Conservation (phyloP, 1,140 invertebrate species). For the Heliconius congener region DNA sequence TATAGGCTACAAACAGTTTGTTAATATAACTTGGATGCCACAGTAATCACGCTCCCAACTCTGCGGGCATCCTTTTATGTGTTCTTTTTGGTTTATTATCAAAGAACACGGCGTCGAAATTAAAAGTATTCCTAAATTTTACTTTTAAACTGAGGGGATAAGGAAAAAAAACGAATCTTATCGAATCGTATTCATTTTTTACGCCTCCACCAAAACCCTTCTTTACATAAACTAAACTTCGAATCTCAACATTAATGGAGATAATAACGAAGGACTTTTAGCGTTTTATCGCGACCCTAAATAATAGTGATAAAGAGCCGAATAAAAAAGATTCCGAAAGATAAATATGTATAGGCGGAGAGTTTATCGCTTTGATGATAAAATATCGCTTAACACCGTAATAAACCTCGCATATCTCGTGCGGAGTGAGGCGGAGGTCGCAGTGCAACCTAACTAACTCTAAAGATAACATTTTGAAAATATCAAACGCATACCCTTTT, state of each 20-base stretch:
- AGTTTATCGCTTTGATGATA: slow-evolving; percentile 67
- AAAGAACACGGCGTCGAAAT: slow-evolving; percentile 8
- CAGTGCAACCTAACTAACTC: slow-evolving; percentile 28
- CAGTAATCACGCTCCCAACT: background rate
- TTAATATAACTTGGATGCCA: slow-evolving; percentile 9
- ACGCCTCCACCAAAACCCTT: slow-evolving; percentile 26
- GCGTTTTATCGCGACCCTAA: slow-evolving; percentile 70
- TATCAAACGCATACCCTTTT: slow-evolving; percentile 17
- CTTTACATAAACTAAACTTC: slow-evolving; percentile 43
- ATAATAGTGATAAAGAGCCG: slow-evolving; percentile 74
- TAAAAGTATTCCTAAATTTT: slow-evolving; percentile 21
- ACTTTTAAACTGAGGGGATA: slow-evolving; percentile 14
- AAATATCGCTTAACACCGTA: slow-evolving; percentile 65
- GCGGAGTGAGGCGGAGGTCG: slow-evolving; percentile 49
- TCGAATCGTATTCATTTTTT: slow-evolving; percentile 36
- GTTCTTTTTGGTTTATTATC: slow-evolving; percentile 8
- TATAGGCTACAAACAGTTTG: slow-evolving; percentile 3
- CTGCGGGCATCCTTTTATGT: slow-evolving; percentile 2
- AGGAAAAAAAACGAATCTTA: slow-evolving; percentile 25
- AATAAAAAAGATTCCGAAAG: slow-evolving; percentile 71
- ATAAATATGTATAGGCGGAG: slow-evolving; percentile 59
- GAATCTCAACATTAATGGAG: slow-evolving; percentile 44
- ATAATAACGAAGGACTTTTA: slow-evolving; percentile 44
- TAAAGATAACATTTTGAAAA: slow-evolving; percentile 26
- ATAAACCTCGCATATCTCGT: slow-evolving; percentile 65